These are phyloP conservation scores for Oikopleura dioica DNA, from an alignment of 23 tunicate species.

Conservation along the genomic window DNA sequence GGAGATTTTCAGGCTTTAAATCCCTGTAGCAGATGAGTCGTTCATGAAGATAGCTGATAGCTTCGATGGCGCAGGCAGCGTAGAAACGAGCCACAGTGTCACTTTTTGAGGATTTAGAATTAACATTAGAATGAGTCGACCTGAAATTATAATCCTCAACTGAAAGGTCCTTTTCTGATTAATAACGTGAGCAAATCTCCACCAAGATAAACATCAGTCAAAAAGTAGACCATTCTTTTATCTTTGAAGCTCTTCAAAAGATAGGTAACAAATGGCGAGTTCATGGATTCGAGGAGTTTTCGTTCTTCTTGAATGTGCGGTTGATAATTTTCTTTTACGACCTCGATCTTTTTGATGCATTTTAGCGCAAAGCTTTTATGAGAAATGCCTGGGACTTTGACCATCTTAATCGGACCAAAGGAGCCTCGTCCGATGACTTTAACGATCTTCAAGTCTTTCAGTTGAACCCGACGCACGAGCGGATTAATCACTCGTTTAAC, in stretches of 20 bases:
- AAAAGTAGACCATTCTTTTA: slow-evolving; percentile 28
- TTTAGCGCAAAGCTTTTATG: slow-evolving; percentile 49
- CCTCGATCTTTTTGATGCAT: slow-evolving; percentile 83
- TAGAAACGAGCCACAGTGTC: slow-evolving; percentile 51
- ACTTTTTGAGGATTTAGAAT: too few species aligned
- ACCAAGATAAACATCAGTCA: slow-evolving; percentile 74
- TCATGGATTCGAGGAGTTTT: slow-evolving; percentile 23
- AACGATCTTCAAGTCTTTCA: slow-evolving; percentile 38
- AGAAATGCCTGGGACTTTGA: slow-evolving; percentile 15
- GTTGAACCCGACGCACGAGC: slow-evolving; percentile 16
- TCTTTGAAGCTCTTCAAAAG: slow-evolving; percentile 21
- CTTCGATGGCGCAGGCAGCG: slow-evolving; percentile 79
- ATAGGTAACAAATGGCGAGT: slow-evolving; percentile 36
- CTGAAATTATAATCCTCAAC: too few species aligned
- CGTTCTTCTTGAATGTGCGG: slow-evolving; percentile 55
- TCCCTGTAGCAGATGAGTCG: slow-evolving; percentile 35
- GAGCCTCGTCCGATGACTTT: slow-evolving; percentile 68
- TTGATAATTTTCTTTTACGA: slow-evolving; percentile 48
- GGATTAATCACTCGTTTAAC: slow-evolving; percentile 12
- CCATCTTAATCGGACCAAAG: slow-evolving; percentile 71
- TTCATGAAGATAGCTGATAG: slow-evolving; percentile 54
- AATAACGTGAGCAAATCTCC: slow-evolving; percentile 40
- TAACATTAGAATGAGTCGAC: too few species aligned
- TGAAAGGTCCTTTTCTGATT: slow-evolving; percentile 29
- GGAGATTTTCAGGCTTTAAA: slow-evolving; percentile 64